Evolutionary conservation across 2,888 invertebrate species (phyloP).

Genomic region (Drosophila pseudotakahashii): DNA sequence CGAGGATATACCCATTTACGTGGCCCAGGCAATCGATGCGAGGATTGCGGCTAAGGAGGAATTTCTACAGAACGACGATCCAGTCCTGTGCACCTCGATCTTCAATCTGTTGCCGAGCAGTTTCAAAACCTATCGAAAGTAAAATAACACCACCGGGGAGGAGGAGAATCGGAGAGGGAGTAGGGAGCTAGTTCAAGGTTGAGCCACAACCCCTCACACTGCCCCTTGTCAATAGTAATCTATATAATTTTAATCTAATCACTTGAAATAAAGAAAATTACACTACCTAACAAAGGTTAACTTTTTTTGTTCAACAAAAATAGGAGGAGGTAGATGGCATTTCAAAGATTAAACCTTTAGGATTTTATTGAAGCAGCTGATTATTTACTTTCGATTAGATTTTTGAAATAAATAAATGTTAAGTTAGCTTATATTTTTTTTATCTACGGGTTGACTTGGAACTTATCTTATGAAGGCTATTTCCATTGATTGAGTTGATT

Average conservation of each 20-base stretch:
- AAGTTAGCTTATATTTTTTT: background rate
- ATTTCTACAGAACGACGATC: constrained; percentile 54
- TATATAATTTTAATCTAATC: constrained; percentile 41
- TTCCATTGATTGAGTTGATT: no score
- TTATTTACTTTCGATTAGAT: background rate
- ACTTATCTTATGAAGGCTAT: no score
- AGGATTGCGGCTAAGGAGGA: constrained; percentile 30
- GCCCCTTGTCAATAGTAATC: constrained; percentile 25
- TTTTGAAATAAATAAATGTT: background rate
- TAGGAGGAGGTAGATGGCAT: background rate
- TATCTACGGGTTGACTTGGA: no score
- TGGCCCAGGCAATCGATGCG: constrained; percentile 86
- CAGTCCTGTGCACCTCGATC: constrained; percentile 80
- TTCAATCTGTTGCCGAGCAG: constrained; percentile 80
- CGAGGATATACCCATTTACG: constrained; percentile 89
- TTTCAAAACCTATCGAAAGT: constrained; percentile 63
- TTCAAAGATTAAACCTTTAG: background rate
- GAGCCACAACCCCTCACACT: background rate
- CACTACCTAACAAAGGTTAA: constrained; percentile 14
- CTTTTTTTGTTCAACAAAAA: background rate
- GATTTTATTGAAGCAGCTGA: background rate
- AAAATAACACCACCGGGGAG: background rate
- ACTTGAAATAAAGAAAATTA: constrained; percentile 45
- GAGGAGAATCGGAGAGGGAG: background rate
- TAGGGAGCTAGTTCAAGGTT: constrained; percentile 25